phyloP scores from a whole-genome alignment of 2,797 vertebrate species.

The Pogoniulus pusillus region DNA sequence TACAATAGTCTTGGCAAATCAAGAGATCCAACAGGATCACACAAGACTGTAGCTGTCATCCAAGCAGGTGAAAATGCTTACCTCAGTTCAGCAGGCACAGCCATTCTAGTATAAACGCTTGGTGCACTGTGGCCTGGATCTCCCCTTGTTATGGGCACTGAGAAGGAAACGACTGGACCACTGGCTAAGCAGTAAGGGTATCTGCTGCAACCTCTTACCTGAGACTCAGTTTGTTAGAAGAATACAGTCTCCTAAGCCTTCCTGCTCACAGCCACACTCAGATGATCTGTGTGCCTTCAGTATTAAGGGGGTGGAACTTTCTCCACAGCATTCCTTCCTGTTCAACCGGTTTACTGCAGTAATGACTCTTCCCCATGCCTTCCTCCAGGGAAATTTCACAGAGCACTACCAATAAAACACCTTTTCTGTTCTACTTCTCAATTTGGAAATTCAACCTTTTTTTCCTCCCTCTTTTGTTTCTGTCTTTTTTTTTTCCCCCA shows the following conservation, averaged over 20 bases:
- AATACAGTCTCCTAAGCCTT: not conserved
- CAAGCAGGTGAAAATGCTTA: not conserved
- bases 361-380: conserved; percentile 24
- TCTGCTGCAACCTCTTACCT: conserved; percentile 41
- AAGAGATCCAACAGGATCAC: not conserved
- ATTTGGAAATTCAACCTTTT: not conserved
- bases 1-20: not conserved
- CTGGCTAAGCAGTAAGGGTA: not conserved
- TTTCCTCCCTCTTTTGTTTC: too few species aligned
- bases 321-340: conserved; percentile 44
- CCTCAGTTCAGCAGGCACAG: not conserved
- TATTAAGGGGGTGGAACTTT: not conserved
- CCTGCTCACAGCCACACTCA: not conserved
- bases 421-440: not conserved
- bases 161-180: accelerated
- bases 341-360: conserved; percentile 48
- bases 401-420: not conserved
- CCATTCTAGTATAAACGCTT: not conserved
- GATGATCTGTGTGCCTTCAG: conserved; percentile 5
- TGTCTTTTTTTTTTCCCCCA: too few species aligned
- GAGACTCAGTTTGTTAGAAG: conserved; percentile 5
- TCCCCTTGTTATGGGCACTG: not conserved
- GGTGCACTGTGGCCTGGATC: not conserved
- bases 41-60: accelerated
- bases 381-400: conserved; percentile 40